These are phyloP conservation scores for Ophion slaviceki DNA, from an alignment of 2,888 invertebrate species.

Conservation along the genomic window DNA sequence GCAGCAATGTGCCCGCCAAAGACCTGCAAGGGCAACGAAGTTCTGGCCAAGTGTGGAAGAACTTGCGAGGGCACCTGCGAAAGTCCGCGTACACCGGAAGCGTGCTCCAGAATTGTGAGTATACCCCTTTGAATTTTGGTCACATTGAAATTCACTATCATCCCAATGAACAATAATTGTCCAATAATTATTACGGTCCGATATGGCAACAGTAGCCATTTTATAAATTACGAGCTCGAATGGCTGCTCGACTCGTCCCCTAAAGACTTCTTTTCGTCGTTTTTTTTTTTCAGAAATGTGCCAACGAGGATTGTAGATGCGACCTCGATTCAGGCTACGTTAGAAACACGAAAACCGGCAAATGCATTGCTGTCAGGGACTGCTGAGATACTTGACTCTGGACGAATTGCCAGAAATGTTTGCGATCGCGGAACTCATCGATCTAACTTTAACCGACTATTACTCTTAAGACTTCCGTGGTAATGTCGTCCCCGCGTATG, in stretches of 20 bases:
- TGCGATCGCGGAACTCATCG: not conserved
- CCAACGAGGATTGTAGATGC: conserved; percentile 30
- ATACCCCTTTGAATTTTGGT: not conserved
- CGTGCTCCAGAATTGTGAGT: conserved; percentile 16
- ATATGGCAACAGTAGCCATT: not conserved
- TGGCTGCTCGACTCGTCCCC: not conserved
- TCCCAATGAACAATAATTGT: too few species aligned
- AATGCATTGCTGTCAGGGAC: conserved; percentile 26
- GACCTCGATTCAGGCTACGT: conserved; percentile 47
- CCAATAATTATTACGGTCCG: not conserved
- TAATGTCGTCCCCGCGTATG: not conserved
- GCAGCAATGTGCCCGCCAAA: conserved; percentile 24
- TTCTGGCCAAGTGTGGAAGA: conserved; percentile 14
- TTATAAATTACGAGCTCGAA: not conserved
- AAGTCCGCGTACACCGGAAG: conserved; percentile 20
- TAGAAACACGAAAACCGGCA: conserved; percentile 24
- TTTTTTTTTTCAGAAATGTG: conserved; percentile 38
- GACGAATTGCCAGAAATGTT: not conserved
- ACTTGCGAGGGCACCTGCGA: conserved; percentile 29
- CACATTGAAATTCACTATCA: not conserved
- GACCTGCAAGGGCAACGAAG: conserved; percentile 5
- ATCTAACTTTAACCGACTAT: not conserved
- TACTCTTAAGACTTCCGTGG: not conserved
- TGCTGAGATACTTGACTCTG: not conserved
- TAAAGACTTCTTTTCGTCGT: not conserved